These are phyloP conservation scores for Ectropis grisescens DNA, from an alignment of 1,140 invertebrate genomes.

Conservation along the genomic window DNA sequence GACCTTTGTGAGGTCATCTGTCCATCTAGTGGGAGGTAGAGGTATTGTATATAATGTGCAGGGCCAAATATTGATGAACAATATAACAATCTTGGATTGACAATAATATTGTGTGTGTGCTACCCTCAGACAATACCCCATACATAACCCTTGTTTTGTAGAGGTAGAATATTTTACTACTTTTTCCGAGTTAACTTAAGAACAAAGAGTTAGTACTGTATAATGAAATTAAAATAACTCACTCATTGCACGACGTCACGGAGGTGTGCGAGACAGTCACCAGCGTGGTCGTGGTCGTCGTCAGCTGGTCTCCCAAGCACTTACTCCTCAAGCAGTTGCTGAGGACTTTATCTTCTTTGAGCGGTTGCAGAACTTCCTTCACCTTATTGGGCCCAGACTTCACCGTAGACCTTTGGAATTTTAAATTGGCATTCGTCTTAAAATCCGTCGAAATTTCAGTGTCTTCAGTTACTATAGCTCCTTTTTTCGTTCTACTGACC, in stretches of 20 bases:
- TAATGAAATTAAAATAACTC: too few relatives aligned
- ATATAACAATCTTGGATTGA: too few relatives aligned
- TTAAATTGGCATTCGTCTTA: slow-evolving; percentile 44
- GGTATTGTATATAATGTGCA: too few relatives aligned
- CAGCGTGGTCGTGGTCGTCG: slow-evolving; percentile 53
- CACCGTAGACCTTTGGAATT: slow-evolving; percentile 51
- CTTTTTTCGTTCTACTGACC: slow-evolving; percentile 49
- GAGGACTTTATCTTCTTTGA: slow-evolving; percentile 39
- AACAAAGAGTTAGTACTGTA: too few relatives aligned
- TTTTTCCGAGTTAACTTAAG: too few relatives aligned
- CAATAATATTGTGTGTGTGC: too few relatives aligned
- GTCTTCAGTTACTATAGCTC: slow-evolving; percentile 53
- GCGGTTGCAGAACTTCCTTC: slow-evolving; percentile 38
- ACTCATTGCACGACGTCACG: slow-evolving; percentile 63
- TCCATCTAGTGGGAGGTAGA: too few relatives aligned
- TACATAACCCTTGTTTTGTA: too few relatives aligned
- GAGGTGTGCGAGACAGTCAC: slow-evolving; percentile 56
- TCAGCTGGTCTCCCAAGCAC: slow-evolving; percentile 47
- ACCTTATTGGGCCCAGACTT: slow-evolving; percentile 46
- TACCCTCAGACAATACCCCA: too few relatives aligned
- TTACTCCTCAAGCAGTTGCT: slow-evolving; percentile 35
- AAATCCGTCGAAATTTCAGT: slow-evolving; percentile 54
- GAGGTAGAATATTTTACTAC: too few relatives aligned
- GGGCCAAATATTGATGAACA: too few relatives aligned
- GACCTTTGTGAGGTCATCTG: too few relatives aligned